phyloP scores from a whole-genome alignment of 1,140 invertebrate genomes.

The Apis dorsata region DNA sequence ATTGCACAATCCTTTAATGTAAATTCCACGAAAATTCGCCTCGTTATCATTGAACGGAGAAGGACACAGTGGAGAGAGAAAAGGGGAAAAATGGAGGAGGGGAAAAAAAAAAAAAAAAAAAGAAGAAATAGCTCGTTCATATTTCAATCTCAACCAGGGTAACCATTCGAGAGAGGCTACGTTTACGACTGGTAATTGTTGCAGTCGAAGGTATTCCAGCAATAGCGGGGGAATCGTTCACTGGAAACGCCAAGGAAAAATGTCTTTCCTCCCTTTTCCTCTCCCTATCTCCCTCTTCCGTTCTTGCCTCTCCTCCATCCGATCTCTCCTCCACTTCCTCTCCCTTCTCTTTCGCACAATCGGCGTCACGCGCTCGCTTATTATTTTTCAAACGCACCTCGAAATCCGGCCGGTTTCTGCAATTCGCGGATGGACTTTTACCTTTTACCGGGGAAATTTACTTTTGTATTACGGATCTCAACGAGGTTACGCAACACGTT shows the following conservation, averaged over 20 bases:
- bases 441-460: background rate
- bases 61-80: background rate
- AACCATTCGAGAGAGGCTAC: slow-evolving; percentile 40
- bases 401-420: background rate
- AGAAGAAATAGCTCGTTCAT: slow-evolving; percentile 58
- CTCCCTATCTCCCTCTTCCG: background rate
- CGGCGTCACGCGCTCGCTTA: background rate
- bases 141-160: slow-evolving; percentile 72
- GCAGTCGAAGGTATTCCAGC: slow-evolving; percentile 68
- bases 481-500: too few species aligned
- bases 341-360: background rate
- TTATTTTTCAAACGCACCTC: too few species aligned
- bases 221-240: slow-evolving; percentile 57
- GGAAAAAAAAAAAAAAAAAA: slow-evolving; percentile 14
- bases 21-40: background rate
- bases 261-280: slow-evolving; percentile 49
- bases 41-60: background rate
- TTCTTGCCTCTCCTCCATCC: background rate
- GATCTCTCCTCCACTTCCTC: background rate
- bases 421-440: background rate
- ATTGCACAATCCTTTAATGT: too few species aligned
- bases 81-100: slow-evolving; percentile 39
- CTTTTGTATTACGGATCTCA: too few species aligned
- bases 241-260: slow-evolving; percentile 70
- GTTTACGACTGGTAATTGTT: slow-evolving; percentile 76